phyloP scores from a whole-genome alignment of 2,888 invertebrate species.

The Clitarchus hookeri region DNA sequence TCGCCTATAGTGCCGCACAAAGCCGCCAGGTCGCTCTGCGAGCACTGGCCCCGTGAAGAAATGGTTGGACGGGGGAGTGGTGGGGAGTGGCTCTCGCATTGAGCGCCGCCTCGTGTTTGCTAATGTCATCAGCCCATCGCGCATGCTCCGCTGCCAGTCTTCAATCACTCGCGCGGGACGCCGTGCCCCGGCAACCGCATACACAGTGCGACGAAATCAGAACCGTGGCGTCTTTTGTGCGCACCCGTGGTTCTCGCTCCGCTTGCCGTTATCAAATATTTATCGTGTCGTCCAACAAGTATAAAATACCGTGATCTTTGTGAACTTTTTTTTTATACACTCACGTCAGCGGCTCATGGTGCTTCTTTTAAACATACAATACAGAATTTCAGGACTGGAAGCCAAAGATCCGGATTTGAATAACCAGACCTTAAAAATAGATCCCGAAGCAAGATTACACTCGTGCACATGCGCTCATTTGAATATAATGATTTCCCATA shows the following conservation, averaged over 20 bases:
- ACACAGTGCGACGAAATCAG: not conserved
- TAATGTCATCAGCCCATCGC: conserved; percentile 7
- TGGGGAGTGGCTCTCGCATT: not conserved
- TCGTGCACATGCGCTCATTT: too few species aligned
- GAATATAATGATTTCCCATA: too few species aligned
- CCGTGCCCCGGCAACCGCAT: not conserved
- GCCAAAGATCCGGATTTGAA: not conserved
- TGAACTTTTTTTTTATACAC: not conserved
- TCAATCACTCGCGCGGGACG: not conserved
- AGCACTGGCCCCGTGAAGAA: too few species aligned
- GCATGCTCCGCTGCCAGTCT: not conserved
- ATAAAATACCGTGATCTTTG: not conserved
- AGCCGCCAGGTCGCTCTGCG: not conserved
- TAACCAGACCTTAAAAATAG: not conserved
- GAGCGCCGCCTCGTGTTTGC: not conserved
- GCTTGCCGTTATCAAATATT: not conserved
- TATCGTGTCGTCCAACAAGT: not conserved
- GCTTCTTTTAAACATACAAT: not conserved
- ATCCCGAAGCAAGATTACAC: too few species aligned
- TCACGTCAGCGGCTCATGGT: not conserved
- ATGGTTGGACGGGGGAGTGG: too few species aligned
- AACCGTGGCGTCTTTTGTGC: not conserved
- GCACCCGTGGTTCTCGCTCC: not conserved
- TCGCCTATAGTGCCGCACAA: not conserved
- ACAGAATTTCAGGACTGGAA: not conserved